phyloP scores from a whole-genome alignment of 1,140 invertebrate species.

The Zaprionus kolodkinae region DNA sequence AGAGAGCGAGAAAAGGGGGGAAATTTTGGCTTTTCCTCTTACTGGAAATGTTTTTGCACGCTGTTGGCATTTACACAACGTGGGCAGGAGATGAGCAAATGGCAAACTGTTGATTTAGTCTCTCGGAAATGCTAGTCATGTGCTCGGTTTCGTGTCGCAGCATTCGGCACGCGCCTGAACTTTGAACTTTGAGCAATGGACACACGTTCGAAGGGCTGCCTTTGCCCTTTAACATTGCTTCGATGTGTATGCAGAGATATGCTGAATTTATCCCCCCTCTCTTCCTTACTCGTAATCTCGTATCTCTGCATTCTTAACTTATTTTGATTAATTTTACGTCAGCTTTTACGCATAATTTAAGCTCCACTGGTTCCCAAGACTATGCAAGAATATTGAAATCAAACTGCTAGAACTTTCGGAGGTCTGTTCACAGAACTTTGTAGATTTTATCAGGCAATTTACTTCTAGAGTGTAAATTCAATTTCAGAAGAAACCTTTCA shows the following conservation, averaged over 20 bases:
- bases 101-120: constrained; percentile 76
- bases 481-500: not conserved
- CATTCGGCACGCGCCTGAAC: constrained; percentile 64
- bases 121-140: constrained; percentile 52
- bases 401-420: not conserved
- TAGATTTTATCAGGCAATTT: not conserved
- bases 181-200: constrained; percentile 66
- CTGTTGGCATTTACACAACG: constrained; percentile 49
- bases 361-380: not conserved
- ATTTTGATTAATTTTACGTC: constrained; percentile 40
- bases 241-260: constrained; percentile 18
- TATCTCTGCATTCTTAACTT: constrained; percentile 8
- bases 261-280: too few relatives aligned
- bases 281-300: not conserved
- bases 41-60: constrained; percentile 22
- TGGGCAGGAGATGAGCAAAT: constrained; percentile 42
- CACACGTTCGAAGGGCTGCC: constrained; percentile 9
- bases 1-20: not conserved
- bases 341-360: constrained; percentile 37
- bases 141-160: constrained; percentile 43
- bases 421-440: constrained; percentile 4
- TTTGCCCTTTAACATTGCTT: not conserved
- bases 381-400: constrained; percentile 1
- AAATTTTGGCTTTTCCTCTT: constrained; percentile 40
- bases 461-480: not conserved